Evolutionary conservation across 1,140 invertebrate species (phyloP).

Genomic region (Manduca sexta): DNA sequence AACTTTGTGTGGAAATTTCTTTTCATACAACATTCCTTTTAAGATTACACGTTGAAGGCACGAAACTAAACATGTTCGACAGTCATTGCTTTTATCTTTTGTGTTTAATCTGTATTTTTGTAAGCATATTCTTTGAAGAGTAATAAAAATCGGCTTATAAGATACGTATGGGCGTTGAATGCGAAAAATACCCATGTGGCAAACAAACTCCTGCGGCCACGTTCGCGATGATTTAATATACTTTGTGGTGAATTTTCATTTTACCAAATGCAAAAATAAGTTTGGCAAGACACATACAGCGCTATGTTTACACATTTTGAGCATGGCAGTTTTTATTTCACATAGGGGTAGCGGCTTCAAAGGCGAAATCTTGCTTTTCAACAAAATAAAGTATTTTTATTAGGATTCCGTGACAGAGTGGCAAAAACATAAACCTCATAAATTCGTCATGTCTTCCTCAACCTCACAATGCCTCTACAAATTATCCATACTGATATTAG

Average conservation of each 20-base stretch:
- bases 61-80: constrained; percentile 6
- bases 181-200: constrained; percentile 21
- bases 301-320: constrained; percentile 33
- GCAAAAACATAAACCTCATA: too few species aligned
- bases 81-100: constrained; percentile 24
- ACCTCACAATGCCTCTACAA: too few species aligned
- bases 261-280: constrained; percentile 21
- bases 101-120: constrained; percentile 33
- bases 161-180: constrained; percentile 32
- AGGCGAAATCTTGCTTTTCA: constrained; percentile 20
- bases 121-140: constrained; percentile 39
- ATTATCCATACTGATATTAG: too few species aligned
- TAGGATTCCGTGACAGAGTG: too few species aligned
- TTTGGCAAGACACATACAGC: constrained; percentile 25
- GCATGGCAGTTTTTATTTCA: constrained; percentile 42
- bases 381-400: constrained; percentile 37
- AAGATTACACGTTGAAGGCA: constrained; percentile 3
- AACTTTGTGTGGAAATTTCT: constrained; percentile 2
- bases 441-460: too few species aligned
- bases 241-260: constrained; percentile 10
- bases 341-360: constrained; percentile 19
- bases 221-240: background rate
- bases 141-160: constrained; percentile 52
- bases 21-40: constrained; percentile 3
- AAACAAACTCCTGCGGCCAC: constrained; percentile 15